A percentile compares a stretch with the other conserved stretches of the same genome.
Evolutionary conservation across 2,113 vertebrate species (phyloP).

Genomic region (Notiomystis cincta): DNA sequence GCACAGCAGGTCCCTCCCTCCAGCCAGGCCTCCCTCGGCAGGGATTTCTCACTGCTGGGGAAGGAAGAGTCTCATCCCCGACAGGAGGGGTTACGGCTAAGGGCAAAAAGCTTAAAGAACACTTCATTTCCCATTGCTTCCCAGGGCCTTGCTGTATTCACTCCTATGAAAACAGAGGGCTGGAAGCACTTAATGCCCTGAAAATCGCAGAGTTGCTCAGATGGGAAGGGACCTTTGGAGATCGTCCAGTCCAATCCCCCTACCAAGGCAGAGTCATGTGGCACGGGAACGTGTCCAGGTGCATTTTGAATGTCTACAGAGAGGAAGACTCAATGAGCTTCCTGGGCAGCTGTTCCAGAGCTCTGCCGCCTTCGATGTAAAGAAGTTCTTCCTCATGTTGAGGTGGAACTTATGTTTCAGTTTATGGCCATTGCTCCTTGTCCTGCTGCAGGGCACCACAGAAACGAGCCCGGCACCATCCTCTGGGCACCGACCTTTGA

Average conservation of each 20-base stretch:
- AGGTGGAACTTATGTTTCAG: neutral
- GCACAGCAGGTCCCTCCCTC: neutral
- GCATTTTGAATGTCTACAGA: neutral
- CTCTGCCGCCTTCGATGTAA: neutral
- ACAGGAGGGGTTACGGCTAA: neutral
- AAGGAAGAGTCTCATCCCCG: accelerated
- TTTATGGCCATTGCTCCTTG: neutral
- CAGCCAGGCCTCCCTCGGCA: neutral
- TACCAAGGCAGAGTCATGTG: neutral
- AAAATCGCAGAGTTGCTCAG: neutral
- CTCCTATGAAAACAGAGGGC: neutral
- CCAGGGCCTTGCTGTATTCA: accelerated
- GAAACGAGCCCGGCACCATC: too few relatives aligned
- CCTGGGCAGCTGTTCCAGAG: neutral
- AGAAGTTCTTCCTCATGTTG: neutral
- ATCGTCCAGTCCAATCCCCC: neutral
- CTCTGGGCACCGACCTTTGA: neutral
- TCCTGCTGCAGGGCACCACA: neutral
- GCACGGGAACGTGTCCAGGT: neutral
- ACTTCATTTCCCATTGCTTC: accelerated
- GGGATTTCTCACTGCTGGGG: accelerated
- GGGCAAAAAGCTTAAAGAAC: neutral
- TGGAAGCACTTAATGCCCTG: neutral
- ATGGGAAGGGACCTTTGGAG: neutral
- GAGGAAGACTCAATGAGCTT: neutral